Evolutionary conservation across 2,797 vertebrate species (phyloP).

Genomic region (Cyclopterus lumpus): DNA sequence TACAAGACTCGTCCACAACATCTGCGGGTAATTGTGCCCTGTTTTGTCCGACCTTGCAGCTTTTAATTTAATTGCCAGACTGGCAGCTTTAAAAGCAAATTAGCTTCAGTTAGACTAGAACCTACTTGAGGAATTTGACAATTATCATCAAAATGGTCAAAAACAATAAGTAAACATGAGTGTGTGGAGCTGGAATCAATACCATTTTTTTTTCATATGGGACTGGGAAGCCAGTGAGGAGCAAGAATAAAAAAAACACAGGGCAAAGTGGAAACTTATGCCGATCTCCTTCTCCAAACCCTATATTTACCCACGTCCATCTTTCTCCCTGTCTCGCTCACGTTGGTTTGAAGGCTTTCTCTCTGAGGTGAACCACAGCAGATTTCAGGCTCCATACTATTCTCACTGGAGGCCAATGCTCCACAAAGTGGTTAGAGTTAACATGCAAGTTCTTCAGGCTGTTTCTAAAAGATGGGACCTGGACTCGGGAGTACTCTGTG

Average conservation of each 20-base stretch:
- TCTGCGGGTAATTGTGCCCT: not conserved
- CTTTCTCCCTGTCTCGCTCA: conserved; percentile 29
- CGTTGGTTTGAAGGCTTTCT: conserved; percentile 45
- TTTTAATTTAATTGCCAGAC: not conserved
- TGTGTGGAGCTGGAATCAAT: not conserved
- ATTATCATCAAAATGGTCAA: not conserved
- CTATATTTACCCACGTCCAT: conserved; percentile 24
- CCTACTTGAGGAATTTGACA: not conserved
- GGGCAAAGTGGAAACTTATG: conserved; percentile 35
- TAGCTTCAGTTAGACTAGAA: not conserved
- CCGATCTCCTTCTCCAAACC: conserved; percentile 21
- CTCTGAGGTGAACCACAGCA: conserved; percentile 70
- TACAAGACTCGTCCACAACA: not conserved
- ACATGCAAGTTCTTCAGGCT: conserved; percentile 15
- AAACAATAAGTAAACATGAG: not conserved
- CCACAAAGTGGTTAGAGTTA: conserved; percentile 24
- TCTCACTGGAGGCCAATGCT: conserved; percentile 20
- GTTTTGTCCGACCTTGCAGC: not conserved
- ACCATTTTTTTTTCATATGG: not conserved
- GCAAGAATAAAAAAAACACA: conserved; percentile 7
- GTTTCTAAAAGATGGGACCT: conserved; percentile 16
- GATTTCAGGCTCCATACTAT: conserved; percentile 61
- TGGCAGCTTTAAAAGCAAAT: not conserved
- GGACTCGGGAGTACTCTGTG: not conserved
- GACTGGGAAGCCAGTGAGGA: not conserved